Conservation (phyloP, 2,113 vertebrate species). For the Cryptoleucopteryx plumbea region DNA sequence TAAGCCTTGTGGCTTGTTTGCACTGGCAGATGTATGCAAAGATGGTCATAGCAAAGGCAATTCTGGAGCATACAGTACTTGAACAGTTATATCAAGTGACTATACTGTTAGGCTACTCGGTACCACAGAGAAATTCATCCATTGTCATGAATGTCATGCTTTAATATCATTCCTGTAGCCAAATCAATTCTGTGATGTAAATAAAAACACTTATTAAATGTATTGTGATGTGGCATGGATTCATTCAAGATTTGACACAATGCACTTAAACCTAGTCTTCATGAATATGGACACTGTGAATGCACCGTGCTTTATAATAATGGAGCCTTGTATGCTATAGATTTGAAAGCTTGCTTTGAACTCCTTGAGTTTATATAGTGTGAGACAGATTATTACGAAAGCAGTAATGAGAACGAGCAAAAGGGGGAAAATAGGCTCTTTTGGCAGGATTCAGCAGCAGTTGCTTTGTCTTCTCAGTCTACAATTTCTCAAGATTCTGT, state of each 20-base stretch:
- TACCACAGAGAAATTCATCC: not conserved
- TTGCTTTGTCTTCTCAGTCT: not conserved
- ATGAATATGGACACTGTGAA: not conserved
- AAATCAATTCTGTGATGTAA: not conserved
- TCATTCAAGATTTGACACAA: not conserved
- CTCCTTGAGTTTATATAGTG: not conserved
- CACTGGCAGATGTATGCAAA: not conserved
- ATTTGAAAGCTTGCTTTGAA: slow-evolving; percentile 16
- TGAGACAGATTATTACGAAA: not conserved
- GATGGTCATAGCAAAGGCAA: not conserved
- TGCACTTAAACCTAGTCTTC: not conserved
- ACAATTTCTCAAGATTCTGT: not conserved
- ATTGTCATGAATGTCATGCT: not conserved
- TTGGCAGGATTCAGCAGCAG: not conserved
- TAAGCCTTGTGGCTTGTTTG: not conserved
- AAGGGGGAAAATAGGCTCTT: not conserved
- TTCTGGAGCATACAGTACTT: not conserved
- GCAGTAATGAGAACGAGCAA: not conserved
- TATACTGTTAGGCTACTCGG: not conserved
- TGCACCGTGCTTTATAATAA: not conserved
- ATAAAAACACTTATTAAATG: not conserved
- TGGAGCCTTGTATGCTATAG: not conserved
- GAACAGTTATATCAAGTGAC: not conserved
- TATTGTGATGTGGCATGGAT: not conserved
- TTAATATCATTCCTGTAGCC: not conserved